phyloP scores from a whole-genome alignment of 1,140 invertebrate genomes.

The Drosophila prosaltans region DNA sequence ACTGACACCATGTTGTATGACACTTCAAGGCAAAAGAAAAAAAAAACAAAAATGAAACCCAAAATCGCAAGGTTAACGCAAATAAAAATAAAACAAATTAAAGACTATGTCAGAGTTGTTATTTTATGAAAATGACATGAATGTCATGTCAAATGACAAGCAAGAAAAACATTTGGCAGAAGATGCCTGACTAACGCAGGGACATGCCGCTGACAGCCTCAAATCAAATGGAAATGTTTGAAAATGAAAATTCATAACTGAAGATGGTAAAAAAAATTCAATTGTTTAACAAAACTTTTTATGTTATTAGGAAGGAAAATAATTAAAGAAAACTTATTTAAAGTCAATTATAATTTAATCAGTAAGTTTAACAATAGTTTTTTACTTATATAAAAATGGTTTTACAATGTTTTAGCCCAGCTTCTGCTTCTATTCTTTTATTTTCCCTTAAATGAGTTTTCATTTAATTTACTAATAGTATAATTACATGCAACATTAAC shows the following conservation, averaged over 20 bases:
- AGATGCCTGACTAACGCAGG: conserved; percentile 4
- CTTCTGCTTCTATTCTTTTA: no score
- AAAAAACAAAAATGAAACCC: conserved; percentile 5
- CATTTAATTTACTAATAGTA: no score
- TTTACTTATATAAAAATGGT: no score
- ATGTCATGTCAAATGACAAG: conserved; percentile 67
- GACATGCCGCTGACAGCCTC: conserved; percentile 43
- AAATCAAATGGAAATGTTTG: conserved; percentile 22
- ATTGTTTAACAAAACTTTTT: background rate
- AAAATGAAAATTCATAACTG: conserved; percentile 15
- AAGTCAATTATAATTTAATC: no score
- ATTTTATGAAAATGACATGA: conserved; percentile 51
- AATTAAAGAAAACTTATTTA: background rate
- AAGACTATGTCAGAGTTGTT: conserved; percentile 56
- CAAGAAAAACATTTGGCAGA: conserved; percentile 37
- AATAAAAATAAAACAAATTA: conserved; percentile 51
- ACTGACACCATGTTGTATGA: conserved; percentile 29
- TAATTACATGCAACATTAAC: no score
- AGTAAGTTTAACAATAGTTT: no score
- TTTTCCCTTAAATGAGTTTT: no score
- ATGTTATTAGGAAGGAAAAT: background rate
- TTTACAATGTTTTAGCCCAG: no score
- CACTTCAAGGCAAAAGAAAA: conserved; percentile 54
- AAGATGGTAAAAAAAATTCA: background rate
- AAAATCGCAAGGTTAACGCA: conserved; percentile 18